Base-by-base conservation (phyloP, 1,140 invertebrate species). In the Drosophila eugracilis region DNA sequence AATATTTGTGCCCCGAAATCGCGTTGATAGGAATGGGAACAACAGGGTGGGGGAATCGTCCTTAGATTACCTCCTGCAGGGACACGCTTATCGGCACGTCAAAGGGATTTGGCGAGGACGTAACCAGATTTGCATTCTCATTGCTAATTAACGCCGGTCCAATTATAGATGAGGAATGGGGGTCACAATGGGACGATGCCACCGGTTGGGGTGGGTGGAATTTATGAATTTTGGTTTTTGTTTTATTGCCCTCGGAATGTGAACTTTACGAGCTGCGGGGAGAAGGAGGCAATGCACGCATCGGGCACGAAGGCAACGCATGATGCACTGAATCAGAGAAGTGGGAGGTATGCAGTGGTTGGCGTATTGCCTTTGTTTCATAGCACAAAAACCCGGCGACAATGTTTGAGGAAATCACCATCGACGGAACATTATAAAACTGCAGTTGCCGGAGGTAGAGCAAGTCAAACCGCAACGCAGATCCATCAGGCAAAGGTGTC, bases 281-380 rank as follows among this genome's bases (percentile, higher is more conserved):
- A 22, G 36, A 19, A 22, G 41, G 30, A 62, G 65, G 58, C 55
- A 39, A 63, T 66, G 80, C 80, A 84, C 77, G 75, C 81, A 73
- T 59, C 63, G 63, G 22, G 12, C 81, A 86, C 67, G 81, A 62
- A 37, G 54, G 36, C 54, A 65, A 63, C 37, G 83, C 81, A 81
- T 86, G 81, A 80, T 77, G 73, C 81, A 74, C 58, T 75, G 63
- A 53, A 44, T 75, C 24, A 36, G 44, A 24, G 28, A 62, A 50
- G n/a, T 47, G 37, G 52, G 32, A 2, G 12, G 1, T n/a, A n/a
- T n/a, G 4, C 7, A 21, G 28, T n/a, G 47, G 22, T 45, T 32
- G 36, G 39, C 50, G 9, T 4, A 24, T 3, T 12, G 76, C 36
- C 81, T 86, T 86, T 86, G 81, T 86, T 77, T 78, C n/a, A n/a